These are phyloP conservation scores for Chrysaora quinquecirrha DNA, from an alignment of 30 jellyfish, hydroid and myxozoan genomes.

Conservation along the genomic window DNA sequence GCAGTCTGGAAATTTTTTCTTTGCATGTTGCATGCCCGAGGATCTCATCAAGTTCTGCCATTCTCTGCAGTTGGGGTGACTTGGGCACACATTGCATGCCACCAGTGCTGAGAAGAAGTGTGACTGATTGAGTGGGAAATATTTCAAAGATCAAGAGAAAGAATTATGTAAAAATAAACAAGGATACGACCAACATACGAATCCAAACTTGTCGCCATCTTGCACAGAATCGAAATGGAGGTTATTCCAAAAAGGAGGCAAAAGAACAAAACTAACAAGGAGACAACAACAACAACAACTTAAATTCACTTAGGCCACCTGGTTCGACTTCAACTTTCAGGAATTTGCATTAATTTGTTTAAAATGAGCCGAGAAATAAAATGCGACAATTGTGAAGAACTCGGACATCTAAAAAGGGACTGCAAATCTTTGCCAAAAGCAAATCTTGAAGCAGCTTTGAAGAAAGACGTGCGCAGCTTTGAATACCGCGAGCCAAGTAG, in stretches of 20 bases:
- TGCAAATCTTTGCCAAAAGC: constrained; percentile 69
- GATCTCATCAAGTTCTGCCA: too few relatives aligned
- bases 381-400: constrained; percentile 61
- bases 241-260: background rate
- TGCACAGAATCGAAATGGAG: constrained; percentile 13
- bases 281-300: background rate
- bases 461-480: constrained; percentile 16
- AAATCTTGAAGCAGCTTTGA: constrained; percentile 43
- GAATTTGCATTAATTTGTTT: too few relatives aligned
- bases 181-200: constrained; percentile 93
- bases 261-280: too few relatives aligned
- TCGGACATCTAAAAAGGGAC: constrained; percentile 62
- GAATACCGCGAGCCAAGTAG: constrained; percentile 53
- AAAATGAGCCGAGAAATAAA: background rate
- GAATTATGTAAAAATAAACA: too few relatives aligned
- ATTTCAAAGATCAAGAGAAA: too few relatives aligned
- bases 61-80: too few relatives aligned
- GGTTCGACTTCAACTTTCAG: too few relatives aligned
- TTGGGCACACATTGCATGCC: too few relatives aligned
- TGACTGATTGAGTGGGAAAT: too few relatives aligned
- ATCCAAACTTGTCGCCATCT: constrained; percentile 94
- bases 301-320: background rate
- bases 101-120: too few relatives aligned
- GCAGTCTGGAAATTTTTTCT: too few relatives aligned
- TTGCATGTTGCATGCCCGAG: too few relatives aligned